Conservation (phyloP, 2,797 vertebrate species). For the Masticophis lateralis region DNA sequence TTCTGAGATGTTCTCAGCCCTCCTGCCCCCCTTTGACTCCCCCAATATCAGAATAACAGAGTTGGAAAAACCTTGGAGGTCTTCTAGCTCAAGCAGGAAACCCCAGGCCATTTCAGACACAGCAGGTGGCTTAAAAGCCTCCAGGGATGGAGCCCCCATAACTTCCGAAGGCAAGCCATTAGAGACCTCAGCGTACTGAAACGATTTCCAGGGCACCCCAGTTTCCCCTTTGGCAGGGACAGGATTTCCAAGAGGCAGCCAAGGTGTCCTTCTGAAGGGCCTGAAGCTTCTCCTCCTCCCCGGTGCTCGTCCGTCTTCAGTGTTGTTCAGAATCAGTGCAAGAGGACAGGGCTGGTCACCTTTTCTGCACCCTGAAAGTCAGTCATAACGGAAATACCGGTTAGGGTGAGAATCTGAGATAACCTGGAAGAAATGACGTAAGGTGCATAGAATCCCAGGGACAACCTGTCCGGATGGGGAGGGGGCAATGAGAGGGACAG, state of each 20-base stretch:
- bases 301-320: too few species aligned
- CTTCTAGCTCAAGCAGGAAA: too few species aligned
- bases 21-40: background rate
- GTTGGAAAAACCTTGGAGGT: too few species aligned
- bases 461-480: background rate
- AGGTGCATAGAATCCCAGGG: background rate
- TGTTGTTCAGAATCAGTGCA: too few species aligned
- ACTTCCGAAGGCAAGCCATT: too few species aligned
- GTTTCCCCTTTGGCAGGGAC: too few species aligned
- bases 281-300: background rate
- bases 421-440: background rate
- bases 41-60: too few species aligned
- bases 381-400: fast-evolving
- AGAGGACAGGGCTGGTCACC: background rate
- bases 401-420: background rate
- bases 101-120: too few species aligned
- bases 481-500: background rate
- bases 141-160: too few species aligned
- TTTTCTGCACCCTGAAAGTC: background rate
- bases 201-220: too few species aligned
- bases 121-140: too few species aligned
- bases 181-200: too few species aligned
- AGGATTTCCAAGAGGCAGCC: background rate
- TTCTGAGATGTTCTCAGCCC: background rate
- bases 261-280: background rate